Conservation (phyloP, 2,113 vertebrate species). For the Calonectris borealis region DNA sequence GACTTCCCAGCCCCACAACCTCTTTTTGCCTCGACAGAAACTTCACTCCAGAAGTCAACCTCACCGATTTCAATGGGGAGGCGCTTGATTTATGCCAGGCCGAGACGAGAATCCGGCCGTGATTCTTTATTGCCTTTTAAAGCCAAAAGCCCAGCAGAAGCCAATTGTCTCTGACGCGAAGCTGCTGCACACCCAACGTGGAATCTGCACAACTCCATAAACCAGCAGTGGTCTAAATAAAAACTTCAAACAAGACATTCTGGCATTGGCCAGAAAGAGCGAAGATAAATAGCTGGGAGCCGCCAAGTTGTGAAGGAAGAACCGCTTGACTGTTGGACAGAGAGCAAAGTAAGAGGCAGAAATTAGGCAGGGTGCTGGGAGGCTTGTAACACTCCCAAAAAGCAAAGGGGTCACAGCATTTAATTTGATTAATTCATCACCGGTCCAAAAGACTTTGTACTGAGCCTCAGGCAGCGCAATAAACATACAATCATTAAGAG, state of each 20-base stretch:
- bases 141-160: conserved; percentile 55
- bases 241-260: conserved; percentile 58
- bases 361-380: conserved; percentile 17
- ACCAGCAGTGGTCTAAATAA: conserved; percentile 66
- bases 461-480: conserved; percentile 34
- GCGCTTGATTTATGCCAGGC: not conserved
- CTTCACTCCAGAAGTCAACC: not conserved
- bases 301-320: conserved; percentile 37
- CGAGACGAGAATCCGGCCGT: not conserved
- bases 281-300: conserved; percentile 62
- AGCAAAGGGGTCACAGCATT: conserved; percentile 63
- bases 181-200: conserved; percentile 42
- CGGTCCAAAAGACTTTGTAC: conserved; percentile 51
- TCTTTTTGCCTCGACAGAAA: not conserved
- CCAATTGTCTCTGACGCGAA: conserved; percentile 40
- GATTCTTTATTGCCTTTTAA: conserved; percentile 42
- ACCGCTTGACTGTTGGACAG: conserved; percentile 30
- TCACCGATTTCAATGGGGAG: not conserved
- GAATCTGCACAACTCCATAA: conserved; percentile 60
- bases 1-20: not conserved
- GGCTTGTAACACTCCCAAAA: conserved; percentile 46
- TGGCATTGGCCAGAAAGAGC: conserved; percentile 37
- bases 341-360: conserved; percentile 56
- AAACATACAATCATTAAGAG: conserved; percentile 60
- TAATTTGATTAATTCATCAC: conserved; percentile 68